Evolutionary conservation across 92 coral and sea anemone genomes (phyloP).

Genomic region (Parazoanthus darwini): DNA sequence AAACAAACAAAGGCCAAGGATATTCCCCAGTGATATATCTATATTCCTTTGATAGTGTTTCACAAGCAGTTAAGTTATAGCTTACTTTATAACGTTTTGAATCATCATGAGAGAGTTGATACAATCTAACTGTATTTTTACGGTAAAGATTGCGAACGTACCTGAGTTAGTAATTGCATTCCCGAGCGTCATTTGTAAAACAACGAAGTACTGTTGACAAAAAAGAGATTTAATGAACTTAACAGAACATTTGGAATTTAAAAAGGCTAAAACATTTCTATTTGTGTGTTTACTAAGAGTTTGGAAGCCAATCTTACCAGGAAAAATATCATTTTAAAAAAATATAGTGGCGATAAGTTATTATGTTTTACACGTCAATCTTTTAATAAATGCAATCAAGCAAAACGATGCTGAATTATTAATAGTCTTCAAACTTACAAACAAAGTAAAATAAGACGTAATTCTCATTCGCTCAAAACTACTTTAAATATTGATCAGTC

Average conservation of each 20-base stretch:
- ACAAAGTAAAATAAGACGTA: neutral
- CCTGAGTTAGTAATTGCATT: neutral
- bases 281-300: neutral
- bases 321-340: neutral
- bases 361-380: neutral
- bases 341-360: neutral
- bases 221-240: neutral
- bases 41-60: neutral
- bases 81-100: too few relatives aligned
- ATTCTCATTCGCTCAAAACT: neutral
- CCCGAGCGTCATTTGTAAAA: neutral
- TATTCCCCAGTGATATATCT: too few relatives aligned
- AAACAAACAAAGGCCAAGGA: neutral
- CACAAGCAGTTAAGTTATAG: neutral
- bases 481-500: neutral
- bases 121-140: too few relatives aligned
- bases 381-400: neutral
- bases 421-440: neutral
- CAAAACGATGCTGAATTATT: neutral
- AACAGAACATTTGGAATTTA: neutral
- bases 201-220: neutral
- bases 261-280: neutral
- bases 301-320: neutral
- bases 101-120: neutral
- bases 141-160: neutral